Evolutionary conservation across 2,113 vertebrate genomes (phyloP).

Genomic region (Eidolon helvum): DNA sequence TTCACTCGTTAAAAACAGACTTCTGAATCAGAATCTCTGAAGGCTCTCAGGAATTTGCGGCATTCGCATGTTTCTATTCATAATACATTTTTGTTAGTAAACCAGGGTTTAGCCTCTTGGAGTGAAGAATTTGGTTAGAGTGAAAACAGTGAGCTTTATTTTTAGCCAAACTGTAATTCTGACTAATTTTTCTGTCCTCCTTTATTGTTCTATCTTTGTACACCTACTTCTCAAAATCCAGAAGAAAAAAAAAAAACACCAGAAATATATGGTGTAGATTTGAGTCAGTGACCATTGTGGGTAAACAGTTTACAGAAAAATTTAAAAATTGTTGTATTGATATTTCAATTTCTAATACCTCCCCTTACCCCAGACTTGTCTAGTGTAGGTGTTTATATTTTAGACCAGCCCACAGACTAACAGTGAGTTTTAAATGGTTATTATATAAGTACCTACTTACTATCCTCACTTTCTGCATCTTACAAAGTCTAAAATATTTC

Average conservation of each 20-base stretch:
- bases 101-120: background rate
- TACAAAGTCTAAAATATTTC: constrained; percentile 34
- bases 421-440: background rate
- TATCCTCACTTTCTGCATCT: constrained; percentile 1
- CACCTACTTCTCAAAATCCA: background rate
- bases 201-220: background rate
- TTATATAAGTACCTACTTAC: background rate
- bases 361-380: background rate
- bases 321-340: background rate
- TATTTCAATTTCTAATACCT: background rate
- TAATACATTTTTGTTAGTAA: constrained; percentile 33
- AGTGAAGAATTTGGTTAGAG: background rate
- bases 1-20: background rate
- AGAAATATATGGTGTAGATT: background rate
- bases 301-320: background rate
- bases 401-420: background rate
- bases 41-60: background rate
- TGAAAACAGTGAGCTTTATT: background rate
- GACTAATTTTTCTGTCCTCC: background rate
- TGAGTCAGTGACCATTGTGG: background rate
- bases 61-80: background rate
- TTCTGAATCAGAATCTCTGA: constrained; percentile 1
- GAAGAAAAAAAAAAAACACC: background rate
- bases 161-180: background rate
- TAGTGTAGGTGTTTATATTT: constrained; percentile 14